Conservation (phyloP, 2,888 invertebrate genomes). For the Callyntrura sp. region DNA sequence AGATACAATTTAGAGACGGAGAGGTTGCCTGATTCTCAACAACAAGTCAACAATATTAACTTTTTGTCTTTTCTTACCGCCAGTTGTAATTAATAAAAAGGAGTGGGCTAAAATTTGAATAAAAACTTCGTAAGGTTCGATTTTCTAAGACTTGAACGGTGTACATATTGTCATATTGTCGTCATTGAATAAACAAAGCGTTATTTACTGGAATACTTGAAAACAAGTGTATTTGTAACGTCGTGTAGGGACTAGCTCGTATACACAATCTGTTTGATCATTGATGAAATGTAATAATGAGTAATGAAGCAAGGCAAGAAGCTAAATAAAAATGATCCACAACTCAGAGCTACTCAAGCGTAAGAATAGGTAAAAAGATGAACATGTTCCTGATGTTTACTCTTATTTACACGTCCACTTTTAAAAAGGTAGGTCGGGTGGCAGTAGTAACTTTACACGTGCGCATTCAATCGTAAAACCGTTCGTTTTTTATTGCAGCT, state of each 20-base stretch:
- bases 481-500: slow-evolving; percentile 69
- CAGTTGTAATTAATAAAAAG: no score
- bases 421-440: slow-evolving; percentile 60
- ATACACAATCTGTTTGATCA: neutral
- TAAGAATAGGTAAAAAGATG: neutral
- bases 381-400: neutral
- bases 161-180: no score
- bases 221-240: slow-evolving; percentile 9
- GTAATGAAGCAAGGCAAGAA: neutral
- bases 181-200: no score
- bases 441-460: slow-evolving; percentile 77
- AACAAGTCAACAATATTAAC: no score
- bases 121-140: no score
- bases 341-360: slow-evolving; percentile 1
- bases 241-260: no score
- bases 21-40: no score
- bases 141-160: no score
- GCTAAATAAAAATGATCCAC: no score
- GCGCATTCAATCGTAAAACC: slow-evolving; percentile 81
- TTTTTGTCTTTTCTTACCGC: no score
- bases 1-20: no score
- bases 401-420: slow-evolving; percentile 21
- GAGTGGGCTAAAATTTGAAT: no score
- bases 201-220: neutral
- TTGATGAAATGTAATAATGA: neutral